Evolutionary conservation across 2,113 vertebrate genomes (phyloP).

Genomic region (Hiodon alosoides): DNA sequence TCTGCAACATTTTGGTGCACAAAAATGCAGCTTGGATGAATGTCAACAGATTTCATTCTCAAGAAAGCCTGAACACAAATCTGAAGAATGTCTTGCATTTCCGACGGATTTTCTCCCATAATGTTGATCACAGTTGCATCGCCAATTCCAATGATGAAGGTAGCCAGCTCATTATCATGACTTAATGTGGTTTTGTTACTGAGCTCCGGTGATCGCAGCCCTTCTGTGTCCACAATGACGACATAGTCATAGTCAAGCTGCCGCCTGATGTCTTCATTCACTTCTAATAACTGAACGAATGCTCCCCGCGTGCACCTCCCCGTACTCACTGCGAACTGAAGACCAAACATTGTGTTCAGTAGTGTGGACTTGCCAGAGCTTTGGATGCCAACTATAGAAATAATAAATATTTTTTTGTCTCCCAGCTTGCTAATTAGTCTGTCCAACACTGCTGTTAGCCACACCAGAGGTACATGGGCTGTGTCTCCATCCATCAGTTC

Average conservation of each 20-base stretch:
- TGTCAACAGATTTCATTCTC: slow-evolving; percentile 28
- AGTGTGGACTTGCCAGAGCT: slow-evolving; percentile 66
- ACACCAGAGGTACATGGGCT: slow-evolving; percentile 50
- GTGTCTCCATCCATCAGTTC: slow-evolving; percentile 59
- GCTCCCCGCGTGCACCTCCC: slow-evolving; percentile 51
- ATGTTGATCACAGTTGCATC: slow-evolving; percentile 48
- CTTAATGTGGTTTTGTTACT: slow-evolving; percentile 18
- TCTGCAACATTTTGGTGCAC: slow-evolving; percentile 38
- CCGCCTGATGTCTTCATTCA: slow-evolving; percentile 21
- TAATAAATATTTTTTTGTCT: slow-evolving; percentile 48
- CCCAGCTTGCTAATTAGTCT: slow-evolving; percentile 46
- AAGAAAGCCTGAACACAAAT: slow-evolving; percentile 39
- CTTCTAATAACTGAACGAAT: slow-evolving; percentile 35
- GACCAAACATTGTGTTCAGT: slow-evolving; percentile 67
- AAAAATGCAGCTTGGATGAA: slow-evolving; percentile 34
- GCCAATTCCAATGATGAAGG: slow-evolving; percentile 58
- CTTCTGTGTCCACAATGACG: slow-evolving; percentile 37
- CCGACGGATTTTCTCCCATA: slow-evolving; percentile 35
- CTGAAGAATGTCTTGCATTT: slow-evolving; percentile 39
- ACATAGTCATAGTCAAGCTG: slow-evolving; percentile 48
- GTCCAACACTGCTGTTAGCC: slow-evolving; percentile 57
- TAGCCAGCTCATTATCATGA: slow-evolving; percentile 57
- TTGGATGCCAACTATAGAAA: slow-evolving; percentile 53
- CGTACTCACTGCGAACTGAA: slow-evolving; percentile 56
- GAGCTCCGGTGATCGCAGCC: slow-evolving; percentile 34